Evolutionary conservation across 2,113 vertebrate species (phyloP).

Genomic region (Chauna torquata): DNA sequence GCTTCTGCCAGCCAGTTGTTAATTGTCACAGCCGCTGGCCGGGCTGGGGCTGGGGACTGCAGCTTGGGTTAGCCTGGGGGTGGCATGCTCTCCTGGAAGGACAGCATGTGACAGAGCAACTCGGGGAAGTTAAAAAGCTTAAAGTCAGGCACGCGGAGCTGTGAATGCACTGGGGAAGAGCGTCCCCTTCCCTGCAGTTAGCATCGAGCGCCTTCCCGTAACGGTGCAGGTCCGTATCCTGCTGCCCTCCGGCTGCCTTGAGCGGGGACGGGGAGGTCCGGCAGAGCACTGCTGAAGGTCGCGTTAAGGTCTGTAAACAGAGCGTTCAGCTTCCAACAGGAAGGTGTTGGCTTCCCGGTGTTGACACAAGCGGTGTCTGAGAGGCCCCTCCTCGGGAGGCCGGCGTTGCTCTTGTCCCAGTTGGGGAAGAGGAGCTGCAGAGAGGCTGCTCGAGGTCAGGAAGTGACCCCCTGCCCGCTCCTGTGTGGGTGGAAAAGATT

Average conservation of each 20-base stretch:
- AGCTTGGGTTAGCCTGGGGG: background rate
- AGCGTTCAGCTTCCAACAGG: background rate
- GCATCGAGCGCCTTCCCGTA: background rate
- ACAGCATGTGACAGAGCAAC: background rate
- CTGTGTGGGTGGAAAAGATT: background rate
- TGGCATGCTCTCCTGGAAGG: background rate
- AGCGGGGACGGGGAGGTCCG: background rate
- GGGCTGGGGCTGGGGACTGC: background rate
- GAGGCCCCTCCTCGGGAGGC: slow-evolving; percentile 45
- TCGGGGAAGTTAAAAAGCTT: background rate
- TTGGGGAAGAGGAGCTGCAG: slow-evolving; percentile 13
- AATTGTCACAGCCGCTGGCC: background rate
- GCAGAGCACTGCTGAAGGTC: background rate
- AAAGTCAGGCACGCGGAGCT: background rate
- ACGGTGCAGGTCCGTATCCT: background rate
- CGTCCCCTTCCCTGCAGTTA: background rate
- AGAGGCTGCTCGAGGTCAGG: background rate
- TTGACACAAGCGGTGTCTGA: slow-evolving; percentile 51
- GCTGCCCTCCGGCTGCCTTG: background rate
- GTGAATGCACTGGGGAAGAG: background rate
- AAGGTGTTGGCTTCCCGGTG: slow-evolving; percentile 50
- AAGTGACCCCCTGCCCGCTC: background rate
- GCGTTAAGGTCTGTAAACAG: slow-evolving; percentile 17
- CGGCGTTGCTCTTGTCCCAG: background rate
- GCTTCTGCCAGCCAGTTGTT: slow-evolving; percentile 28